Base-by-base conservation (phyloP, 2,888 invertebrate species). In the Trichogramma evanescens region DNA sequence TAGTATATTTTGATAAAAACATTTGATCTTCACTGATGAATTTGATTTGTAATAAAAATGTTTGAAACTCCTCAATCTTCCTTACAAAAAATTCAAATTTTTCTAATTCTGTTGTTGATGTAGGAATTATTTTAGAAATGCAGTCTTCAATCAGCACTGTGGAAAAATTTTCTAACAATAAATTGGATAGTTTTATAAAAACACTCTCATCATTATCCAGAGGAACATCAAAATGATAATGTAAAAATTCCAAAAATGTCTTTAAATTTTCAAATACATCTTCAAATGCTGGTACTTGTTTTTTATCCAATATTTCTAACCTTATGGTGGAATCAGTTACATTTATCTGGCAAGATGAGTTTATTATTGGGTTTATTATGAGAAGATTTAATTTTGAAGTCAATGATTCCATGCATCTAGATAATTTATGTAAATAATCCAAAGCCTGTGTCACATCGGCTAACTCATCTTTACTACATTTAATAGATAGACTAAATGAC, bases 81-180 rank as follows among this genome's bases (percentile, higher is more conserved):
- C 81, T 76, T 38, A 87, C 84, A 1, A 91, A 82, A 39, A 79
- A 79, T 4, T 80, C 79, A 67, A 89, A 93, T 13, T 79, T 81
- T 66, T 86, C 83, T 62, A 91, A 79, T 65, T 89, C 90, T 58
- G 84, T 84, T 66, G 85, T 85, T 54, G 85, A 89, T 65, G 85
- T 86, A 0, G 94, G 94, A 70, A 93, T 86, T 0, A 90, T 88
- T 65, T 86, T 82, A 54, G 86, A 81, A 6, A 94, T 81, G 71
- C 92, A 93, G 68, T 90, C 84, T 64, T 86, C 83, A 4, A 90
- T 84, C 45, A 93, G 78, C 13, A 84, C 72, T 13, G 85, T 82
- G 38, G 87, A 82, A 67, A 93, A 83, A 51, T 85, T 82, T 58
- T 81, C 78, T 51, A 83, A 78, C 6, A 84, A 72, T 51, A 80